Base-by-base conservation (phyloP, 2,888 invertebrate genomes). In the Tricholauxania praeusta region DNA sequence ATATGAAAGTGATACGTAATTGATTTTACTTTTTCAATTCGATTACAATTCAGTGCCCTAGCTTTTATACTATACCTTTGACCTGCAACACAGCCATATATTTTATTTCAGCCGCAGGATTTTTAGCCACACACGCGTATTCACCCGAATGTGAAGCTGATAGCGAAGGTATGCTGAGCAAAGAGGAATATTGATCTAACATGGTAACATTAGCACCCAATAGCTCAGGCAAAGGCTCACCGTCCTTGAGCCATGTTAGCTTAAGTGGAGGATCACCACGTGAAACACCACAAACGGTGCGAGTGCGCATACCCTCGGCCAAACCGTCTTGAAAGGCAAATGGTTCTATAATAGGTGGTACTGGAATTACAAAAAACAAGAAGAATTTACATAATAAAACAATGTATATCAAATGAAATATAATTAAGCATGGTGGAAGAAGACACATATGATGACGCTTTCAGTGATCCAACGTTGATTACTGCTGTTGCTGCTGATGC, bases 331-430 rank as follows among this genome's bases (percentile, higher is more conserved):
- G 92, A 90, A 93, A 93, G 90, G 90, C 91, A 91, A 94, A 93
- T 89, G 93, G 93, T 91, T 93, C 93, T 91, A 94, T 93, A 90
- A 92, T 92, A 89, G 93, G 93, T 89, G 93, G 93, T 91, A 93
- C 93, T 93, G 92, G 87, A 90, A 89, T 80, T 76, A 79, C 62
- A 80, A 75, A 79, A 74, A 77, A 39, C 1, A 10, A 39, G 39
- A 39, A 39, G 10, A 39, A 71, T 39, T 22, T 32, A 64, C 15
- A 60, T 10, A 69, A 51, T 28, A 47, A 32, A 47, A 15, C 1
- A 53, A 69, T 12, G 28, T 12, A 47, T 47, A 64, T 28, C 12
- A 17, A 64, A 39, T 15, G 15, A 60, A 22, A 60, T 60, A 60
- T 60, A 28, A 53, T 17, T 53, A 7, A 53, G 7, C 53, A 15